These are phyloP conservation scores for Melanostigma gelatinosum DNA, from an alignment of 2,113 vertebrate species.

Conservation along the genomic window DNA sequence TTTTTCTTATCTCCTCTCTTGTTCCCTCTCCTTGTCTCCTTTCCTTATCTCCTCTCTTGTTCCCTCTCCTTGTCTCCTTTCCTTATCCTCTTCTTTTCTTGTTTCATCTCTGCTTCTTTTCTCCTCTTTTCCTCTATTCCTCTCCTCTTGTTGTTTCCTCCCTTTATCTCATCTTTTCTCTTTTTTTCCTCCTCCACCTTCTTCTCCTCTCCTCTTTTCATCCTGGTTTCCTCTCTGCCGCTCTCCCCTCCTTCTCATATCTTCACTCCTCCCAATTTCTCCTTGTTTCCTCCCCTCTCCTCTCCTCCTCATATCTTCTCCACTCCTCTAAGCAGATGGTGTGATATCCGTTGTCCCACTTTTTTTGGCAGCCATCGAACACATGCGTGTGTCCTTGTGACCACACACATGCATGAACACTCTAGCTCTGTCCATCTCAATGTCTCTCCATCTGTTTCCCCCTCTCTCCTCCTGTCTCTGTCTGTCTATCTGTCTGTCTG, in stretches of 20 bases:
- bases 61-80: neutral
- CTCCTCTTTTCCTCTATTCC: neutral
- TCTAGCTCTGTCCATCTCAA: conserved; percentile 61
- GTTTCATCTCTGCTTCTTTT: neutral
- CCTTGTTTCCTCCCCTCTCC: neutral
- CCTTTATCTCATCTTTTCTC: neutral
- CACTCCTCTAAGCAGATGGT: conserved; percentile 71
- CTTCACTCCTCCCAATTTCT: neutral
- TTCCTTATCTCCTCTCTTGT: neutral
- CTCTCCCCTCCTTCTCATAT: neutral
- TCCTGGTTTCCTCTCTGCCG: neutral
- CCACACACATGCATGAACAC: conserved; percentile 70
- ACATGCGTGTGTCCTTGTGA: conserved; percentile 61
- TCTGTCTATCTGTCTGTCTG: conserved; percentile 20
- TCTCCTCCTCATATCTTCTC: neutral
- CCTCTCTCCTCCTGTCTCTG: conserved; percentile 16
- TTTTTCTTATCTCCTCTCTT: neutral
- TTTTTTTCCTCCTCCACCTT: neutral
- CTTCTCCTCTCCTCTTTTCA: too few relatives aligned
- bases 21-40: neutral
- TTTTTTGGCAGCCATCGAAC: conserved; percentile 66
- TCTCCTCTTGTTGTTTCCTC: neutral
- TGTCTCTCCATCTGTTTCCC: conserved; percentile 68
- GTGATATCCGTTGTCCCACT: conserved; percentile 73
- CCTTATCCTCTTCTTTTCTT: neutral